phyloP scores from a whole-genome alignment of 1,140 invertebrate species.

The Monomorium pharaonis region DNA sequence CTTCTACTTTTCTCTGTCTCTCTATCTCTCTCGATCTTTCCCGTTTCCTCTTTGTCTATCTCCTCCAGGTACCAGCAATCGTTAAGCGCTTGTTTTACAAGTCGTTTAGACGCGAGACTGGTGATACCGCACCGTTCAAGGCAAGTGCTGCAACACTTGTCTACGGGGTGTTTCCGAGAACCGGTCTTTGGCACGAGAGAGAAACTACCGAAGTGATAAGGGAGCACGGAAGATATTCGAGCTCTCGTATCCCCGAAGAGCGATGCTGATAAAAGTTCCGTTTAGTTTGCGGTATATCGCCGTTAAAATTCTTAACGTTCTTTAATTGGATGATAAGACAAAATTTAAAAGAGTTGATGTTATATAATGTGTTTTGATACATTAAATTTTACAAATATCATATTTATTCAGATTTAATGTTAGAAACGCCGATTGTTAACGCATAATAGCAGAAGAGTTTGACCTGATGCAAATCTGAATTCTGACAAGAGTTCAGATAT shows the following conservation, averaged over 20 bases:
- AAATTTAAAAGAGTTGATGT: neutral
- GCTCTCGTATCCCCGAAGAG: neutral
- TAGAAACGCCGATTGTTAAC: neutral
- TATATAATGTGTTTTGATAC: neutral
- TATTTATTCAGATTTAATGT: neutral
- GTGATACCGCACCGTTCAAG: slow-evolving; percentile 77
- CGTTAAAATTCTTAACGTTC: neutral
- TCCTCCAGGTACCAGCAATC: slow-evolving; percentile 77
- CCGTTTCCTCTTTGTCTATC: slow-evolving; percentile 25
- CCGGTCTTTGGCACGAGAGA: slow-evolving; percentile 66
- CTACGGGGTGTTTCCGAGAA: slow-evolving; percentile 79
- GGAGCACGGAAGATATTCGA: neutral
- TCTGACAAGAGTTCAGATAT: neutral
- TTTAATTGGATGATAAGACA: neutral
- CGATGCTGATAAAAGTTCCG: neutral
- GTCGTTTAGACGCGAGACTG: slow-evolving; percentile 81
- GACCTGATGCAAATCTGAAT: neutral
- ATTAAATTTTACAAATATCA: neutral
- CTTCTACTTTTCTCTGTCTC: slow-evolving; percentile 5
- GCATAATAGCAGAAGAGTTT: neutral
- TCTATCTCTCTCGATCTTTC: neutral
- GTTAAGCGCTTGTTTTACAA: slow-evolving; percentile 85
- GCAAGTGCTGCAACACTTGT: slow-evolving; percentile 74
- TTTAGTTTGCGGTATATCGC: neutral
- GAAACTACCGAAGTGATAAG: slow-evolving; percentile 77